phyloP scores from a whole-genome alignment of 2,888 invertebrate species.

The Cheilosia impressa region DNA sequence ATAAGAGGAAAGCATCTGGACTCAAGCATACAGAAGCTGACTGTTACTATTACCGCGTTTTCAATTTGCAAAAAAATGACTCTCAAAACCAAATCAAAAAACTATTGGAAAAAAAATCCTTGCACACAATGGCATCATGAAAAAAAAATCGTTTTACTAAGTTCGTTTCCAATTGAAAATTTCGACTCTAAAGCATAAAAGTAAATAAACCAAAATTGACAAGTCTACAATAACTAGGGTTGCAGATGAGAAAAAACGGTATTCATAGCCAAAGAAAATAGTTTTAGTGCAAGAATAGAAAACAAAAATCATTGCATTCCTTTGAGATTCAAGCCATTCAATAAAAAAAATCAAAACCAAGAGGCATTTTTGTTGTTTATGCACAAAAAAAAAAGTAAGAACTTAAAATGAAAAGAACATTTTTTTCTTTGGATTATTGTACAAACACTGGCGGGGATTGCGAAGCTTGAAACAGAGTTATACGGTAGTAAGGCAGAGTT shows the following conservation, averaged over 20 bases:
- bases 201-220: conserved; percentile 21
- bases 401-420: conserved; percentile 16
- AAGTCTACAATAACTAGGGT: conserved; percentile 54
- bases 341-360: conserved; percentile 44
- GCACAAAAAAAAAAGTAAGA: neutral
- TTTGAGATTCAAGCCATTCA: conserved; percentile 70
- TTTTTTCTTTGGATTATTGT: conserved; percentile 50
- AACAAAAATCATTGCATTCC: conserved; percentile 52
- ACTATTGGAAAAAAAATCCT: conserved; percentile 60
- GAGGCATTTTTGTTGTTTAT: conserved; percentile 23
- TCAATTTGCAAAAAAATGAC: conserved; percentile 51
- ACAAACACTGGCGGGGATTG: conserved; percentile 75
- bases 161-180: conserved; percentile 64
- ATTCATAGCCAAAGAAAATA: conserved; percentile 65
- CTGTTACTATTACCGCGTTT: conserved; percentile 38
- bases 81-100: conserved; percentile 49
- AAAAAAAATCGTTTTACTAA: conserved; percentile 48
- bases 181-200: conserved; percentile 62
- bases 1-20: conserved; percentile 67
- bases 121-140: conserved; percentile 71
- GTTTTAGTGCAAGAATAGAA: conserved; percentile 61
- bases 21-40: conserved; percentile 67
- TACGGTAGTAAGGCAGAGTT: conserved; percentile 68
- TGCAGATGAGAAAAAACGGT: conserved; percentile 58
- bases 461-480: conserved; percentile 74